These are phyloP conservation scores for Yponomeuta sedellus DNA, from an alignment of 2,888 invertebrate genomes.

Conservation along the genomic window DNA sequence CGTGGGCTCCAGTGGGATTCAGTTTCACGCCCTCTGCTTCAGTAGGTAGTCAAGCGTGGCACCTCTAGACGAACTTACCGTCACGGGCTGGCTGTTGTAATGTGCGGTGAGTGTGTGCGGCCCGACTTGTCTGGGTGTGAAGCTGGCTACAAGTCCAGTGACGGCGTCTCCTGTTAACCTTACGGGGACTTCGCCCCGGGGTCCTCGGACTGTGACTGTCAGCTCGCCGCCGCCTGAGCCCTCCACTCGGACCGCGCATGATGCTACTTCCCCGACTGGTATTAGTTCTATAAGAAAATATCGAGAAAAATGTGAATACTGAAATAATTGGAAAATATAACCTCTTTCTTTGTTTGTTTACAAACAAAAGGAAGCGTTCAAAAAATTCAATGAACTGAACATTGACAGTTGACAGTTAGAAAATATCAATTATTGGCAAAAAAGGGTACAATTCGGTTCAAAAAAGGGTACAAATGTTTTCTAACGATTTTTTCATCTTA, in stretches of 20 bases:
- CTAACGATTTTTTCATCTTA: no score
- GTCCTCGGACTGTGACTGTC: slow-evolving; percentile 92
- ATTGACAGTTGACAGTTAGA: no score
- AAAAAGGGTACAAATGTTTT: no score
- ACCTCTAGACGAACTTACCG: slow-evolving; percentile 42
- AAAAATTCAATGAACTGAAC: not conserved
- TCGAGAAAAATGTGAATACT: slow-evolving; percentile 13
- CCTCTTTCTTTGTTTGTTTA: slow-evolving; percentile 3
- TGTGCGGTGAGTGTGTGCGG: slow-evolving; percentile 93
- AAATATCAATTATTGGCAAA: no score
- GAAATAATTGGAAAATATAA: slow-evolving; percentile 13
- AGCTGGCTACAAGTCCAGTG: slow-evolving; percentile 92
- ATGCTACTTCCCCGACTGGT: slow-evolving; percentile 82
- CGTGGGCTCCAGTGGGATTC: no score
- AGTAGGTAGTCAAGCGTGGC: no score
- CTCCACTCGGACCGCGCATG: slow-evolving; percentile 69
- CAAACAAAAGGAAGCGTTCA: not conserved
- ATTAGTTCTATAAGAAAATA: slow-evolving; percentile 79
- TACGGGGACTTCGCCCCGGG: slow-evolving; percentile 89
- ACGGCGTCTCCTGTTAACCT: slow-evolving; percentile 92
- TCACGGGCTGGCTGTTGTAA: slow-evolving; percentile 92
- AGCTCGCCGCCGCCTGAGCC: slow-evolving; percentile 85
- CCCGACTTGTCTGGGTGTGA: slow-evolving; percentile 95
- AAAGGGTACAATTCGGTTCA: no score
- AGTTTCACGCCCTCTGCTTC: no score